phyloP scores from a whole-genome alignment of 2,797 vertebrate genomes.

The Sparidentex hasta region DNA sequence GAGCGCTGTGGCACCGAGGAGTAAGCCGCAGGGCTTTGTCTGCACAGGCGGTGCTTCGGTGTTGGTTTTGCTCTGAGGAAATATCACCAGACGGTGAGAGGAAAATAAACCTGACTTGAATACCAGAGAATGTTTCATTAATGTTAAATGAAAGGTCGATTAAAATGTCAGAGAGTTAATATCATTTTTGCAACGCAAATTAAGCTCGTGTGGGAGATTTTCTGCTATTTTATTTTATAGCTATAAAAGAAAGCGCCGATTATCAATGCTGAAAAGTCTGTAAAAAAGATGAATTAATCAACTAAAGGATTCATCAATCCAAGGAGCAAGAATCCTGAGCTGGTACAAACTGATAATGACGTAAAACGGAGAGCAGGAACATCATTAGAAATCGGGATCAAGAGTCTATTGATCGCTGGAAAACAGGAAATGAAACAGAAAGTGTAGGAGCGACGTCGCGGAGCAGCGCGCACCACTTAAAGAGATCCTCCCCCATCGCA shows the following conservation, averaged over 20 bases:
- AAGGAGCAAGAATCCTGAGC: conserved; percentile 12
- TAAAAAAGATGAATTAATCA: not conserved
- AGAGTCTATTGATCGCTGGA: conserved; percentile 49
- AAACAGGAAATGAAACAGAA: conserved; percentile 65
- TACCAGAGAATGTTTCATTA: not conserved
- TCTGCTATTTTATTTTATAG: not conserved
- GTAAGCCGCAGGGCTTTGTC: not conserved
- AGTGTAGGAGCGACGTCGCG: conserved; percentile 8
- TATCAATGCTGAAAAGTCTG: not conserved
- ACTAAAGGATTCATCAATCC: not conserved
- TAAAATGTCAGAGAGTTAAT: not conserved
- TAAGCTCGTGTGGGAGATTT: not conserved
- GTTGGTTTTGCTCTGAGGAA: not conserved
- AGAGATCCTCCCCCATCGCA: conserved; percentile 55
- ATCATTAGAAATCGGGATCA: conserved; percentile 41
- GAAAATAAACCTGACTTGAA: not conserved
- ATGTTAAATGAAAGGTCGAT: not conserved
- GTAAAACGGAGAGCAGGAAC: not conserved
- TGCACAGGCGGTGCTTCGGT: not conserved
- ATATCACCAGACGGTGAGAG: not conserved
- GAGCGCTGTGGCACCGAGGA: not conserved
- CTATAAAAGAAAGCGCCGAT: not conserved
- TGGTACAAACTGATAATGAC: conserved; percentile 6
- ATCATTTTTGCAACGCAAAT: not conserved
- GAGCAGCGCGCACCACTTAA: conserved; percentile 43